Evolutionary conservation across 1,140 invertebrate genomes (phyloP), one percentile per base, ranked within the genome.

Genomic region (Zaprionus nigranus): DNA sequence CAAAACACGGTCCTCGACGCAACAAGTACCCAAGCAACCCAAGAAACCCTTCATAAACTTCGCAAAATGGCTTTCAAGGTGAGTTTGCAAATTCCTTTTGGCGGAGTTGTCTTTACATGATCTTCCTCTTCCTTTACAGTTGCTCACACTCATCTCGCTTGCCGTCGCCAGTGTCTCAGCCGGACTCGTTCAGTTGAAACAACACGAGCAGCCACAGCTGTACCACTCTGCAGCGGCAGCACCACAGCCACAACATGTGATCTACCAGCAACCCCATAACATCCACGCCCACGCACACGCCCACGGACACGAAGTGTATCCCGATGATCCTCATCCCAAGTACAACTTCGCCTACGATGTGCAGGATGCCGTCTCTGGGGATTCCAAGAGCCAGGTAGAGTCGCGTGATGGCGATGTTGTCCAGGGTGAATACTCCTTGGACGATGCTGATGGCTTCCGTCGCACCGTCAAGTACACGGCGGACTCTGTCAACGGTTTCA

Each of bases 371-470:
- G 81, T 93, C 61, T 95, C 93, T 59, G 94, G 95, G 2, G 94
- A 95, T 78, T 93, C 93, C 72, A 95, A 95, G 93, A 93, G 93
- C 63, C 94, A 95, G 75, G 92, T 94, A 68, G 94, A 95, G 92
- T 93, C 92, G 57, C 92, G 94, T 28, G 93, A 94, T n/a, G 95
- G 95, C 15, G 94, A 95, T 84, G 92, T 93, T 12, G 94, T 95
- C 40, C 93, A 92, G 74, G 92, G 83, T 34, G 82, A 86, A 84
- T 85, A 91, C 81, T 82, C 93, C 11, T 54, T 92, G 70, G 78
- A 91, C 22, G 93, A 93, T 78, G 91, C 91, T 58, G 91, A 92
- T 75, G 93, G 93, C 24, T 92, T 85, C 78, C 85, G 90, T 63
- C 83, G 93, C 36, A 92, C 88, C 12, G 93, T 93, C 7, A 93